Conservation (phyloP, 2,888 invertebrate genomes). For the Hedychridium roseum region DNA sequence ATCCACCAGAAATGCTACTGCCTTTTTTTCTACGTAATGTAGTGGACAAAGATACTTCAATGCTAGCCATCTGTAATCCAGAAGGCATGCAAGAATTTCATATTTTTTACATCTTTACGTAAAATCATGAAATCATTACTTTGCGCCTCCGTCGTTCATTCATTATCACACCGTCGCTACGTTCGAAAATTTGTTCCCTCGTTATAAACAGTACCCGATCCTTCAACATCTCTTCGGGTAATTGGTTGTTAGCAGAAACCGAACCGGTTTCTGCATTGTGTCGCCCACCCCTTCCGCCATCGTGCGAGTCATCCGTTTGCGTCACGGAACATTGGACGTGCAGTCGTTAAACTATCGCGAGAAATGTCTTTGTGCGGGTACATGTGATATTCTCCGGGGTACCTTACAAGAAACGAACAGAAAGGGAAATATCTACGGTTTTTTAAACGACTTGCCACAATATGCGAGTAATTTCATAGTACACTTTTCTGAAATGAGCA, state of each 20-base stretch:
- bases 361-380: no score
- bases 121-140: neutral
- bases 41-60: conserved; percentile 80
- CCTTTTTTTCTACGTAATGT: conserved; percentile 71
- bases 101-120: conserved; percentile 8
- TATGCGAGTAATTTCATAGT: no score
- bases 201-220: no score
- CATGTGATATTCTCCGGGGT: no score
- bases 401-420: no score
- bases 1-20: conserved; percentile 61
- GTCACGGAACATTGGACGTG: no score
- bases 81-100: neutral
- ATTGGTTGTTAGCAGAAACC: neutral
- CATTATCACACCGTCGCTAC: neutral
- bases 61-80: conserved; percentile 78
- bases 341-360: no score
- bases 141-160: neutral
- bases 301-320: no score
- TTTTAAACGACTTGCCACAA: no score
- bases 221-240: neutral
- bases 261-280: neutral
- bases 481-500: no score
- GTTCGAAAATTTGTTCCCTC: no score
- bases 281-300: neutral
- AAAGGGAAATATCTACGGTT: no score